A percentile compares a stretch with the other conserved stretches of the same genome.
phyloP scores from a whole-genome alignment of 2,113 vertebrate genomes.

The Melanerpes formicivorus region DNA sequence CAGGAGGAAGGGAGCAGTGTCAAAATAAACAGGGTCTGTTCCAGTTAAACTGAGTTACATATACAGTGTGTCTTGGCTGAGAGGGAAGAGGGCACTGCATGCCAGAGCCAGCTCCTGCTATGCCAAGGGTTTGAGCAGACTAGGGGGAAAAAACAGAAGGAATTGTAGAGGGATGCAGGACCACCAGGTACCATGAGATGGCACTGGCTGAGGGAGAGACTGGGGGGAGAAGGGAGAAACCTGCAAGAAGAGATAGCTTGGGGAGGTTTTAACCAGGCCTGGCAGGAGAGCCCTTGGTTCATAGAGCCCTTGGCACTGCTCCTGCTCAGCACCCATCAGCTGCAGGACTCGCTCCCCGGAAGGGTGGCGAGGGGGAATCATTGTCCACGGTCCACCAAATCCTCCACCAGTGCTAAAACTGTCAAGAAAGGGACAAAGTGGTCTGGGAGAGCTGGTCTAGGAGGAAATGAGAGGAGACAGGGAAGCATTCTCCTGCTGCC shows the following conservation, averaged over 20 bases:
- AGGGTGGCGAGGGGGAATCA: neutral
- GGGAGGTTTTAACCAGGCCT: neutral
- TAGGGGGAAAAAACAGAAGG: neutral
- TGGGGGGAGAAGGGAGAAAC: neutral
- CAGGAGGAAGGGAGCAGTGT: neutral
- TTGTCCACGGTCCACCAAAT: neutral
- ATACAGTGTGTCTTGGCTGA: neutral
- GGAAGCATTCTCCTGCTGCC: neutral
- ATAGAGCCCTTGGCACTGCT: neutral
- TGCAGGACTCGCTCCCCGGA: neutral
- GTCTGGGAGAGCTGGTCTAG: neutral
- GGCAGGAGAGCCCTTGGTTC: neutral
- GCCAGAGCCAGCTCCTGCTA: neutral
- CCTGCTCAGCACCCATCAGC: neutral
- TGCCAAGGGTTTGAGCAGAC: neutral
- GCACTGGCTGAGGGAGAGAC: neutral
- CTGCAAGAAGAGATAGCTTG: neutral
- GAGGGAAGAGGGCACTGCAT: neutral
- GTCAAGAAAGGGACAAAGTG: neutral
- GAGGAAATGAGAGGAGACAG: conserved; percentile 51
- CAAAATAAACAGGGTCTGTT: neutral
- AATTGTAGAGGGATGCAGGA: neutral
- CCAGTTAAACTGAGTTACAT: neutral
- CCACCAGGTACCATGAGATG: neutral
- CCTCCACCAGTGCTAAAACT: neutral